Evolutionary conservation across 2,797 vertebrate species (phyloP), one percentile per base, ranked within the genome.

Genomic region (Dendrocincla tyrannina): DNA sequence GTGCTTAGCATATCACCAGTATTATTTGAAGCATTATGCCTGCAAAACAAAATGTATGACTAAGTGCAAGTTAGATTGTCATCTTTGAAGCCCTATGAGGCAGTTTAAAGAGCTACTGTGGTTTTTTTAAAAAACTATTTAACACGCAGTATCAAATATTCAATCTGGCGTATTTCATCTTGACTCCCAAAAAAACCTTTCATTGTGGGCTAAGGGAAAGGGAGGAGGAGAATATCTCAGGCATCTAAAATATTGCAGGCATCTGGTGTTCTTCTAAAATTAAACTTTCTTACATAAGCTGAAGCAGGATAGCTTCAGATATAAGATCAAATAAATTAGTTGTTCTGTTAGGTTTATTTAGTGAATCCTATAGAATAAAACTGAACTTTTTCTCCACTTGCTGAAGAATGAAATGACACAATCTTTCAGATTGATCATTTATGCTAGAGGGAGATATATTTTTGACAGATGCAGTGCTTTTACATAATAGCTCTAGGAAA

Each of bases 221-320:
- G 35, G 37, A 76, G 59, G 33, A 75, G 58, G 68, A 90, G 47
- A 88, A 83, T n/a, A 88, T 44, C 27, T 69, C 56, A 66, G 47
- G 24, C 41, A 88, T 84, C 62, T 66, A 60, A 68, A 85, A 73
- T 78, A 53, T 55, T 82, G 35, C 73, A 84, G 53, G 62, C 62
- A 75, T 76, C 84, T 91, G 84, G 32, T 87, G 44, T 75, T 91
- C 35, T 92, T 78, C 81, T 86, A 81, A 87, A 89, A 85, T 82
- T 63, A 91, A 86, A 64, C 58, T 84, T 89, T 41, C 53, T 78
- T 93, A 42, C 77, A 58, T 85, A 81, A 83, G 25, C 25, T 72
- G 55, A 79, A 83, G 69, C 49, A 84, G 49, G 23, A 41, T 60
- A 56, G 8, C 17, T 84, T 88, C 49, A 63, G 46, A 44, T 81